These are phyloP conservation scores for Hylyphantes graminicola DNA, from an alignment of 1,140 invertebrate species.

Conservation along the genomic window DNA sequence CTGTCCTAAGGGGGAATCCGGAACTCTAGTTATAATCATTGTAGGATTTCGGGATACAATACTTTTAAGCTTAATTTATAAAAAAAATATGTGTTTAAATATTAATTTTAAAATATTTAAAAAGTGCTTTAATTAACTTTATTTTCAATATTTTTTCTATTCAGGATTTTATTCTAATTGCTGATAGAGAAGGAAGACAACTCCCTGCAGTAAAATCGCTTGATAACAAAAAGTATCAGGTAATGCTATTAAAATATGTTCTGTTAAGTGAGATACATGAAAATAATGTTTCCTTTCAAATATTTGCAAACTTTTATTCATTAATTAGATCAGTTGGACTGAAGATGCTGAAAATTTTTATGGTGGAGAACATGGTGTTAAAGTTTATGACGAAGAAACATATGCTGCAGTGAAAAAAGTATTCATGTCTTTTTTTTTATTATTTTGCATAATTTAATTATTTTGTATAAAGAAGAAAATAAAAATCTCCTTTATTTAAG, in stretches of 20 bases:
- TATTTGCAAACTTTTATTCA: not conserved
- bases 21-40: too few species aligned
- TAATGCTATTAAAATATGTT: slow-evolving; percentile 66
- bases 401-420: slow-evolving; percentile 78
- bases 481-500: not conserved
- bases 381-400: slow-evolving; percentile 90
- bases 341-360: slow-evolving; percentile 84
- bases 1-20: too few species aligned
- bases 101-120: too few species aligned
- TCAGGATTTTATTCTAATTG: slow-evolving; percentile 80
- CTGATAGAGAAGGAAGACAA: slow-evolving; percentile 84
- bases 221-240: slow-evolving; percentile 82
- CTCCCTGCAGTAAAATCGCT: slow-evolving; percentile 80
- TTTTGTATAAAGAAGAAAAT: not conserved
- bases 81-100: too few species aligned
- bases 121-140: too few species aligned
- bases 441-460: not conserved
- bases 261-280: not conserved
- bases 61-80: too few species aligned
- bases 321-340: slow-evolving; percentile 86
- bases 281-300: not conserved
- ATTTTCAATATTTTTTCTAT: slow-evolving; percentile 50
- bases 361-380: slow-evolving; percentile 82
- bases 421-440: slow-evolving; percentile 4
- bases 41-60: too few species aligned